Evolutionary conservation across 1,140 invertebrate species (phyloP), one percentile per base, ranked within the genome.

Genomic region (Zaprionus kolodkinae): DNA sequence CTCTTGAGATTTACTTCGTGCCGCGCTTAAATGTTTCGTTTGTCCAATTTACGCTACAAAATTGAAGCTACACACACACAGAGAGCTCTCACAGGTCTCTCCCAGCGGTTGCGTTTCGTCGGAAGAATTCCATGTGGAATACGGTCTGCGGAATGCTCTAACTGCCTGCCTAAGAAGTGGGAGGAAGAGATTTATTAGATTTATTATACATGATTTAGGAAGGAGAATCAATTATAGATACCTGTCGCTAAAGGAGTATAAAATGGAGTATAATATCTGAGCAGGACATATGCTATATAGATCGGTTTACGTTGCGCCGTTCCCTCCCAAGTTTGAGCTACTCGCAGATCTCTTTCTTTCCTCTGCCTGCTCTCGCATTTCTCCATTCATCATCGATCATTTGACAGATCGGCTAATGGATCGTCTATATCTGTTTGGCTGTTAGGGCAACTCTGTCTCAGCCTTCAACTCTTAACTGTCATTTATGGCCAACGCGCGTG

Each of bases 401-500:
- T 59, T 59, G 65, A 61, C 43, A 67, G 35, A 35, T 72, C 36
- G 30, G 35, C 56, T 74, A 15, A 68, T 57, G 59, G 40, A 74
- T 63, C 25, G 66, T 59, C 35, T 27, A 63, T 62, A 56, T 35
- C 48, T 69, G 60, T 48, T 57, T 7, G 48, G 48, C 55, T 63
- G 57, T 72, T 84, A 66, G 67, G 66, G 67, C 76, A 83, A 80
- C 63, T 52, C 62, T 54, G 40, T 43, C 45, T 43, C 45, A 55
- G 54, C 77, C 45, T 62, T 50, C 81, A 70, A 50, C 30, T 27
- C 38, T 64, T 17, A 30, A 35, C 52, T 56, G 48, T 64, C 57
- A 73, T 87, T 80, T 77, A 78, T 78, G 80, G 67, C 35, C 27
- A 71, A 75, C 74, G 85, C 85, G 84, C 85, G 85, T 89, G 85